These are phyloP conservation scores for Tyria jacobaeae DNA, from an alignment of 2,888 invertebrate genomes.

Conservation along the genomic window DNA sequence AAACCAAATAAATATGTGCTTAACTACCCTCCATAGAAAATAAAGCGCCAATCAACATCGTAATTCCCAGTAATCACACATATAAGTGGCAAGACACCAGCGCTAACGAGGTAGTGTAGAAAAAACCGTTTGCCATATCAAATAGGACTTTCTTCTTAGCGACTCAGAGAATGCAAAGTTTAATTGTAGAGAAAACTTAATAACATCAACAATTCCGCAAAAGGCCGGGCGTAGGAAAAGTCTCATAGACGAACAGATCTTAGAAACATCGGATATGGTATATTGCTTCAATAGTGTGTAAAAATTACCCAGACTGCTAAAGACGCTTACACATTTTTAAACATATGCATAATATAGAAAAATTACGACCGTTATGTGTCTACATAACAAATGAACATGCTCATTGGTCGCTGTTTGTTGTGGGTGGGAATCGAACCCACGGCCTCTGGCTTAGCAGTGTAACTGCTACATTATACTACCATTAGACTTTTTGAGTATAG, in stretches of 20 bases:
- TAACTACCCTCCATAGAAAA: constrained; percentile 11
- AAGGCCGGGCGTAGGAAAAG: constrained; percentile 58
- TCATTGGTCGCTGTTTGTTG: too few species aligned
- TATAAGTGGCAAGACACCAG: constrained; percentile 42
- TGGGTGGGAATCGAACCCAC: too few species aligned
- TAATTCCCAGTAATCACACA: constrained; percentile 34
- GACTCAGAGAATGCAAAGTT: constrained; percentile 60
- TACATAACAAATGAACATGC: too few species aligned
- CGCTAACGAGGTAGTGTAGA: constrained; percentile 33
- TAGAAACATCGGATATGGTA: constrained; percentile 42
- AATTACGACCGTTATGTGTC: too few species aligned
- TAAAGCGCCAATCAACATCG: constrained; percentile 16
- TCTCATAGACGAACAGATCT: constrained; percentile 33
- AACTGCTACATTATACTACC: too few species aligned
- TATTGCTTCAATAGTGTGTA: not conserved
- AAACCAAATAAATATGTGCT: constrained; percentile 4
- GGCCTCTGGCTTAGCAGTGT: too few species aligned
- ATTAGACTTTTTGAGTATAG: too few species aligned
- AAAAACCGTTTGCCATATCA: constrained; percentile 44
- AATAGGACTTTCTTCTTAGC: constrained; percentile 57
- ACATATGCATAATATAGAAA: too few species aligned
- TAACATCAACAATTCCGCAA: constrained; percentile 60
- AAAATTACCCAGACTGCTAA: too few species aligned
- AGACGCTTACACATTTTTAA: too few species aligned
- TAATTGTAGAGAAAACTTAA: constrained; percentile 77